A percentile compares a stretch with the other conserved stretches of the same genome.
Conservation (phyloP, 2,113 vertebrate species). For the Cavia aperea region DNA sequence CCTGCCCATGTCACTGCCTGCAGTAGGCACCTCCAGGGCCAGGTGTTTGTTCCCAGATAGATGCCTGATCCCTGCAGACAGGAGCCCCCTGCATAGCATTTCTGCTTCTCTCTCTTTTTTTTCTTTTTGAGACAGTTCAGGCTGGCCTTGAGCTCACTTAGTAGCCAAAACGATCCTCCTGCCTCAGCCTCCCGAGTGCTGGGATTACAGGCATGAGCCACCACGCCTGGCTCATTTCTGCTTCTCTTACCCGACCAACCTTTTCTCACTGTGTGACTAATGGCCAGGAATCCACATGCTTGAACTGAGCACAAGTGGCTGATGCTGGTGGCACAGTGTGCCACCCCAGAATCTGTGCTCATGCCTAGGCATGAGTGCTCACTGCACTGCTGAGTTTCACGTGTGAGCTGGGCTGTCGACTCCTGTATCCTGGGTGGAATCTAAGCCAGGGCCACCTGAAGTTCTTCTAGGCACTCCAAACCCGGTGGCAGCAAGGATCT, state of each 20-base stretch:
- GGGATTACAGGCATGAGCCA: no score
- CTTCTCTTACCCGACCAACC: not conserved
- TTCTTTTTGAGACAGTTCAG: no score
- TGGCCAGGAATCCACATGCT: not conserved
- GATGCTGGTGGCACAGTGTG: not conserved
- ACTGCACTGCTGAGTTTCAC: not conserved
- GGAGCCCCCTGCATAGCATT: not conserved
- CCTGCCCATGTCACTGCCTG: not conserved
- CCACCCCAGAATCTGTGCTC: not conserved
- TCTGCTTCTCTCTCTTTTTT: not conserved
- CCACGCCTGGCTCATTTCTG: not conserved
- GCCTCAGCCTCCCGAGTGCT: no score
- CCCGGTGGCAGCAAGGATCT: not conserved
- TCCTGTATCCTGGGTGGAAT: conserved; percentile 17
- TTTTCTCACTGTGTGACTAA: not conserved
- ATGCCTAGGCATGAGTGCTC: no score
- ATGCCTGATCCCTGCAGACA: not conserved
- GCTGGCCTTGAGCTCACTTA: no score
- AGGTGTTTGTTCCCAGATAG: not conserved
- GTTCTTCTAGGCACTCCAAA: not conserved
- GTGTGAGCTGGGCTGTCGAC: conserved; percentile 34
- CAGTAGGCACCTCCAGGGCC: not conserved
- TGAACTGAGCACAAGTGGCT: not conserved
- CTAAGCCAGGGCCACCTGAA: not conserved
- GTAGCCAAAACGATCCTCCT: no score